Conservation (phyloP, 1,140 invertebrate species). For the Ptiloglossa arizonensis region DNA sequence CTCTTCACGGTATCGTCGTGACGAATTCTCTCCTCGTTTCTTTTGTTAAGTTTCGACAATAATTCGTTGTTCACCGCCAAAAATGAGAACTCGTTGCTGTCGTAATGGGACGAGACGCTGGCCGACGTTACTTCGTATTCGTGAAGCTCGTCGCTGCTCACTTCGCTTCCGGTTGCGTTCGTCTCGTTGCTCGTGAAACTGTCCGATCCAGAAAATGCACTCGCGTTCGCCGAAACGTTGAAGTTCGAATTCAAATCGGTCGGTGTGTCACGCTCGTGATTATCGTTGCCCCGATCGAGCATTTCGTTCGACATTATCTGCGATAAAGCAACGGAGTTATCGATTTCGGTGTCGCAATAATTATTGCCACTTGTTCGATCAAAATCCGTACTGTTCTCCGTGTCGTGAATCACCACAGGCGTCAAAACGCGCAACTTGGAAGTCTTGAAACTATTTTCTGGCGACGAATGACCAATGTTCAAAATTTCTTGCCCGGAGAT, state of each 20-base stretch:
- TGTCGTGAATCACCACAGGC: neutral
- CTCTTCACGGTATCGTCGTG: neutral
- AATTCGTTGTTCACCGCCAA: slow-evolving; percentile 36
- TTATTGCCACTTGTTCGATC: neutral
- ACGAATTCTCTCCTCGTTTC: neutral
- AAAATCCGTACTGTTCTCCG: neutral
- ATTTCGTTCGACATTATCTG: neutral
- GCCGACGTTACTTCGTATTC: slow-evolving; percentile 69
- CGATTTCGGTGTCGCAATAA: slow-evolving; percentile 24
- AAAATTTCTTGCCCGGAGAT: slow-evolving; percentile 29
- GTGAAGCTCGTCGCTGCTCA: slow-evolving; percentile 76
- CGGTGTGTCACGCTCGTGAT: neutral
- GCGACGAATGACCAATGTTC: neutral
- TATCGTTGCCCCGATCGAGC: slow-evolving; percentile 24
- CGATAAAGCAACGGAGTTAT: slow-evolving; percentile 45
- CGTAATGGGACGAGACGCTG: neutral
- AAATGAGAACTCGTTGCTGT: neutral
- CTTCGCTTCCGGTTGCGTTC: slow-evolving; percentile 72
- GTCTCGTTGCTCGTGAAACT: slow-evolving; percentile 71
- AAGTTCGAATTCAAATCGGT: slow-evolving; percentile 17
- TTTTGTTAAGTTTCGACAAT: slow-evolving; percentile 10
- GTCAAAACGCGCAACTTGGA: neutral
- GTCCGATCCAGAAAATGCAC: slow-evolving; percentile 54
- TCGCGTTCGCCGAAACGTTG: slow-evolving; percentile 8
- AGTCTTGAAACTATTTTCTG: neutral